phyloP scores from a whole-genome alignment of 2,797 vertebrate genomes.

The Thamnophis elegans region DNA sequence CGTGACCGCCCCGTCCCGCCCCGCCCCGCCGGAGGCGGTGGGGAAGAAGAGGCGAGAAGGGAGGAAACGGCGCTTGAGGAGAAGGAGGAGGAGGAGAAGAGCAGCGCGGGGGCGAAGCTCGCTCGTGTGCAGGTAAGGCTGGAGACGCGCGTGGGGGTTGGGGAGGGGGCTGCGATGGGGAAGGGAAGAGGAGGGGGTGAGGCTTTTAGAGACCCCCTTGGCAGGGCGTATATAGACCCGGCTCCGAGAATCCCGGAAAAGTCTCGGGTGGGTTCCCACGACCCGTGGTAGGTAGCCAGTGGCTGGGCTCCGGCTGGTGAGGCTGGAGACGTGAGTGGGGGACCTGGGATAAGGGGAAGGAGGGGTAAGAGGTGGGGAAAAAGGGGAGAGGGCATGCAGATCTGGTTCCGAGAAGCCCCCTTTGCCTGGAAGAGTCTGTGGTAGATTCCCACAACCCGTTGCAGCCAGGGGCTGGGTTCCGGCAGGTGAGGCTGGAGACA shows the following conservation, averaged over 20 bases:
- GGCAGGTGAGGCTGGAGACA: not conserved
- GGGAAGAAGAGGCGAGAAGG: not conserved
- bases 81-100: not conserved
- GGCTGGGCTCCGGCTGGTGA: no score
- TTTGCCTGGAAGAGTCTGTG: rapidly evolving
- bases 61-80: not conserved
- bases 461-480: not conserved
- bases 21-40: not conserved
- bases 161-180: no score
- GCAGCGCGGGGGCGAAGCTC: not conserved
- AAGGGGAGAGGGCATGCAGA: not conserved
- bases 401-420: no score
- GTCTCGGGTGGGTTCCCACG: no score
- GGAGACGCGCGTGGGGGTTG: no score
- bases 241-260: not conserved
- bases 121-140: not conserved
- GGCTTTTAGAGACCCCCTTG: not conserved
- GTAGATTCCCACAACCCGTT: not conserved
- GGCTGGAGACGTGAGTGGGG: no score
- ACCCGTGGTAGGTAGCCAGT: no score
- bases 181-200: no score
- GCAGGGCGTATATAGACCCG: not conserved
- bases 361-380: not conserved
- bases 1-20: not conserved
- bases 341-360: no score